Base-by-base conservation (phyloP, 2,797 vertebrate genomes). In the Sebastes cheni region DNA sequence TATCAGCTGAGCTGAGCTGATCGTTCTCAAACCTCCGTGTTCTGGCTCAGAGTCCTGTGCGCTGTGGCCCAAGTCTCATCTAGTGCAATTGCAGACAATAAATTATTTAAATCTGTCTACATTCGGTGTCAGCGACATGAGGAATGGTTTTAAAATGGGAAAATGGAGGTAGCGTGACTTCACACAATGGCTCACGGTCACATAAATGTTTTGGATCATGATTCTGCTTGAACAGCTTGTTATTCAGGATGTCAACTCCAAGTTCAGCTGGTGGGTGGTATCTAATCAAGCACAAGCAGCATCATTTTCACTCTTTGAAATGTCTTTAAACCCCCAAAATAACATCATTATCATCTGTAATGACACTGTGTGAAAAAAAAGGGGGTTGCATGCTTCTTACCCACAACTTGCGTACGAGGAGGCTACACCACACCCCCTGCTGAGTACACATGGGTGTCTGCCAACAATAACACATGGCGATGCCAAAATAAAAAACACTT, bases 401-500 rank as follows among this genome's bases (percentile, higher is more conserved):
- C 69, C 56, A 61, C 62, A 82, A 85, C 78, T 46, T 83, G 69
- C 52, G 30, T 46, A 73, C 27, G 72, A 89, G 78, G 72, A 83
- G 72, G 70, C 76, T 83, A 77, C 34, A 69, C 76, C 67, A 13
- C 85, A 75, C 80, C 83, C 74, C 91, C 89, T 65, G 78, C 84
- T 75, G 84, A 77, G 82, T 86, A 87, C 71, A 88, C 83, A 89
- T 77, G 71, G 77, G 82, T 25, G 50, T 75, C 74, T 86, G 91
- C 92, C 90, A 94, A 93, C 77, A 93, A 89, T 90, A 93, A 94
- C 85, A 93, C 87, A 86, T 10, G 52, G 67, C n/a, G 54, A 82
- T 81, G 87, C 85, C 87, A 93, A 91, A 93, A 92, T 82, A 82
- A 85, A 89, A 52, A 76, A 82, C 46, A 86, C 67, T 84, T 84